Conservation (phyloP, 2,113 vertebrate species). For the Xenopus borealis region DNA sequence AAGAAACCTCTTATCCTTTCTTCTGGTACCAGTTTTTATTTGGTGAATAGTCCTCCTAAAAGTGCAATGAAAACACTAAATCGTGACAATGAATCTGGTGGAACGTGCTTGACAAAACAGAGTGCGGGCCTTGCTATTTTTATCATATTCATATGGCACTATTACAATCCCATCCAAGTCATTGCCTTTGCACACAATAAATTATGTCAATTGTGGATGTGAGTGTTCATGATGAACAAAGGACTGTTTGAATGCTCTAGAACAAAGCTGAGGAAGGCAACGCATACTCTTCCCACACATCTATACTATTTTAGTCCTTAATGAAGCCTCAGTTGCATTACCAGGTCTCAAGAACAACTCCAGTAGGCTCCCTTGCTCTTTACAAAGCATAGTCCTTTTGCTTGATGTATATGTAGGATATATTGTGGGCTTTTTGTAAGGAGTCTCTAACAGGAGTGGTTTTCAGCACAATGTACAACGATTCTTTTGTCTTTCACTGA, state of each 20-base stretch:
- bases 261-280: background rate
- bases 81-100: background rate
- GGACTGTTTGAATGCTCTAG: background rate
- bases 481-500: too few species aligned
- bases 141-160: background rate
- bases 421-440: too few species aligned
- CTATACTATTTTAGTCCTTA: constrained; percentile 2
- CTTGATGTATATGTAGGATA: too few species aligned
- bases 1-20: too few species aligned
- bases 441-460: too few species aligned
- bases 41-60: too few species aligned
- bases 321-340: background rate
- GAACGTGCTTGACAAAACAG: background rate
- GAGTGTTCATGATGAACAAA: background rate
- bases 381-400: background rate
- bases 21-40: too few species aligned
- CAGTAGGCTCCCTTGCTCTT: background rate
- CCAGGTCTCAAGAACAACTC: background rate
- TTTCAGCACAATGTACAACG: too few species aligned
- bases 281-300: background rate
- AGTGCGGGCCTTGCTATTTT: background rate
- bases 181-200: background rate
- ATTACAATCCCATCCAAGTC: background rate
- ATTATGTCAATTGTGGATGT: background rate
- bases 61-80: too few species aligned